Base-by-base conservation (phyloP, 1,140 invertebrate species). In the Metopolophium dirhodum region DNA sequence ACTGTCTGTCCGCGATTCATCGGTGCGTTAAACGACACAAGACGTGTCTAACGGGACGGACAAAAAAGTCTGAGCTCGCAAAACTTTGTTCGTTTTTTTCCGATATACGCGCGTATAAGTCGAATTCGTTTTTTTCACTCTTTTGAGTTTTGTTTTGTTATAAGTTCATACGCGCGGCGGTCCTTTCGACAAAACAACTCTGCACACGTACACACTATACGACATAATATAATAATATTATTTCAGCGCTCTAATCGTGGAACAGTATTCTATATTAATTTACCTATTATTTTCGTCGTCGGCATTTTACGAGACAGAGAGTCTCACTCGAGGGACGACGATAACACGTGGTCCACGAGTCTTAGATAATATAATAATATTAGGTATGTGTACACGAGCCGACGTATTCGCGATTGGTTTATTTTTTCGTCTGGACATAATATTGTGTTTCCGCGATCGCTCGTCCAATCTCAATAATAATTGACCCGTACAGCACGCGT, bases 1-100 rank as follows among this genome's bases (percentile, higher is more conserved):
- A 91, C 90, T 91, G 90, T 91, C 37, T 45, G 22, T n/a, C 41
- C 9, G 18, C 61, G 61, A 91, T 91, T 91, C n/a, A 68, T 91
- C 26, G 61, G 14, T 45, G 51, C 35, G 30, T 47, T 41, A 68
- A 77, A 91, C 45, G 61, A 77, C 41, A 35, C 6, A 8, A 88
- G 30, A 88, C 86, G 86, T 88, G 86, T 51, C 47, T 47, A 49
- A 88, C 30, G 41, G 18, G 30, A 87, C 26, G 45, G 7, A 88
- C 41, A 51, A n/a, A 47, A 87, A 87, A 87, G 26, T 47, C 47
- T 49, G 14, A 18, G 47, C 14, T 30, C 1, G 23, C 26, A 49
- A n/a, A 88, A 86, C 83, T 85, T 85, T 41, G 83, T 47, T 30
- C 26, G 23, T 87, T 47, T n/a, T 45, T 30, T 49, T 45, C 45